Conservation (phyloP, 2,797 vertebrate species). For the Crocodylus rhombifer region DNA sequence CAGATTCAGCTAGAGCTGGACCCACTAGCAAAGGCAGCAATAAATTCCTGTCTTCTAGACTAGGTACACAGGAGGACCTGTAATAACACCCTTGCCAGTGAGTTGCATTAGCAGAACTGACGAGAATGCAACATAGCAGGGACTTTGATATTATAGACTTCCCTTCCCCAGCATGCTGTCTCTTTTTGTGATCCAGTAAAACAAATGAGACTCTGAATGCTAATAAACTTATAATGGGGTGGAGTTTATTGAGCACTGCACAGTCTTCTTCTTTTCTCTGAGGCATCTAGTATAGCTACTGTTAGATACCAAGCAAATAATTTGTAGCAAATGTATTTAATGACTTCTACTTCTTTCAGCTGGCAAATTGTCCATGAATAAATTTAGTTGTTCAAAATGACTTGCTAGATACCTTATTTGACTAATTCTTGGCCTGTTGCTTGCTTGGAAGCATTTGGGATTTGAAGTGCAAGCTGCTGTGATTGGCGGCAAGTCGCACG, state of each 20-base stretch:
- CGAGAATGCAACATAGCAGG: too few species aligned
- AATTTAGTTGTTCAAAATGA: too few species aligned
- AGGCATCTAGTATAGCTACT: background rate
- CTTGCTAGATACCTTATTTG: background rate
- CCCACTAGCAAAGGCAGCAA: too few species aligned
- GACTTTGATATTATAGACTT: background rate
- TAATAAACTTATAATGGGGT: background rate
- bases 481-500: rapidly evolving
- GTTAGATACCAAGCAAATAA: background rate
- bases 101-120: too few species aligned
- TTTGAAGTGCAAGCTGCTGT: background rate
- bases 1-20: too few species aligned
- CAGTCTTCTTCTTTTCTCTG: background rate
- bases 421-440: background rate
- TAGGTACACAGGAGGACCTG: too few species aligned
- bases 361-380: rapidly evolving
- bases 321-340: rapidly evolving
- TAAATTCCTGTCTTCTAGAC: too few species aligned
- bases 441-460: rapidly evolving
- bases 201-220: background rate
- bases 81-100: too few species aligned
- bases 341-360: background rate
- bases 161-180: too few species aligned
- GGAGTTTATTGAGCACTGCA: background rate
- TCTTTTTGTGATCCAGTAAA: background rate